Evolutionary conservation across 1,140 invertebrate genomes (phyloP), one percentile per base, ranked within the genome.

Genomic region (Ooceraea biroi): DNA sequence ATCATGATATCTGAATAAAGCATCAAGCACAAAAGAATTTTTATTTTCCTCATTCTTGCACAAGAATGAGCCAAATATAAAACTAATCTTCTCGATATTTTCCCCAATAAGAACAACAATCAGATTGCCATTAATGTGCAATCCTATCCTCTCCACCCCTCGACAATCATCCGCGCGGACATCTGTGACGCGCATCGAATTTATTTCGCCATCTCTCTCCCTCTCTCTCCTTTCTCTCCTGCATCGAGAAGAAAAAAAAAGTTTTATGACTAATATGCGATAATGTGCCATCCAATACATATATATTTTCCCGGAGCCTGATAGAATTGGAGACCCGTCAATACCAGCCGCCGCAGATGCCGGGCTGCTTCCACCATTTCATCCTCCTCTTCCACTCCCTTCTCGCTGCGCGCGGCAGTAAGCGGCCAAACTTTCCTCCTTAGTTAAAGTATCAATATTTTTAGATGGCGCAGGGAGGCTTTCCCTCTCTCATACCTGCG

Each of bases 391-490:
- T 7, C 7, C 36, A 2, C 36, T 2, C 36, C 36, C 2, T 7
- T 7, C 36, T 36, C 7, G 7, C 36, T 36, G 36, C 36, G 57
- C 57, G 27, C 57, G 57, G 68, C 55, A 74, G 69, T 74, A 74
- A 82, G 58, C 69, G 71, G 74, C 63, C 55, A 76, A 92, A 92
- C 89, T 91, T 91, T 91, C 83, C 89, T 91, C 87, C 90, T 91
- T 91, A 91, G 89, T 91, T 90, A 90, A 90, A 90, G 90, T 91
- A 90, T 91, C 89, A 92, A 91, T 91, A 92, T 91, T 91, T 91
- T 91, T 90, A 87, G 90, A 90, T 87, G 84, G 83, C 82, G 55
- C 76, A 7, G 36, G 36, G 7, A 36, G 76, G 80, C 68, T 82
- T 74, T 73, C 58, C 36, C 36, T 88, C 66, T 80, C 76, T 61